A percentile compares a stretch with the other conserved stretches of the same genome.
Evolutionary conservation across 2,113 vertebrate genomes (phyloP).

Genomic region (Petaurus breviceps): DNA sequence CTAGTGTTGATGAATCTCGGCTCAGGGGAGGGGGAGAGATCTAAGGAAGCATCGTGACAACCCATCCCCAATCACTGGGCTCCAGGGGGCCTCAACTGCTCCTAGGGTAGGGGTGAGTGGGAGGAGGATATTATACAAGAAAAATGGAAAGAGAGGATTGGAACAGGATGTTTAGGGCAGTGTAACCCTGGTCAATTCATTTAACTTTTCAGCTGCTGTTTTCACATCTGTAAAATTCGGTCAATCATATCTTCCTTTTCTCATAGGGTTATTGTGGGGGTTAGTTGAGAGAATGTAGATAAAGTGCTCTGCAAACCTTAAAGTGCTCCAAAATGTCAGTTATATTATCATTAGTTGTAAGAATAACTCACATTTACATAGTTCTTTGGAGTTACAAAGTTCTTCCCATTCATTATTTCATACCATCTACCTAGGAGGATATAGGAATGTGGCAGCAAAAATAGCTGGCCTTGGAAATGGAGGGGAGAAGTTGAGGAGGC

Average conservation of each 20-base stretch:
- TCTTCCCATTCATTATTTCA: not conserved
- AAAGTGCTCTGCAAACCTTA: not conserved
- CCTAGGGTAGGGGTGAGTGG: not conserved
- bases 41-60: no score
- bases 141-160: not conserved
- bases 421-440: not conserved
- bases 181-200: not conserved
- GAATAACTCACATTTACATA: not conserved
- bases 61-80: no score
- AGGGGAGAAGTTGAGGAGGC: not conserved
- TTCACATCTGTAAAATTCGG: not conserved
- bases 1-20: not conserved
- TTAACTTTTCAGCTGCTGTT: not conserved
- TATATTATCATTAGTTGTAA: not conserved
- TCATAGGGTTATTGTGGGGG: not conserved
- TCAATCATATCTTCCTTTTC: not conserved
- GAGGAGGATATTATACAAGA: not conserved
- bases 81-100: no score
- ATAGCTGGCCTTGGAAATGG: not conserved
- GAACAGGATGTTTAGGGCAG: not conserved
- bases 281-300: not conserved
- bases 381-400: not conserved
- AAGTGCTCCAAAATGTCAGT: not conserved
- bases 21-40: no score
- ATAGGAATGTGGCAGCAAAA: not conserved